Percentiles rank a stretch among this genome's conserved stretches.
Conservation (phyloP, 1,140 invertebrate species). For the Chymomyza costata region DNA sequence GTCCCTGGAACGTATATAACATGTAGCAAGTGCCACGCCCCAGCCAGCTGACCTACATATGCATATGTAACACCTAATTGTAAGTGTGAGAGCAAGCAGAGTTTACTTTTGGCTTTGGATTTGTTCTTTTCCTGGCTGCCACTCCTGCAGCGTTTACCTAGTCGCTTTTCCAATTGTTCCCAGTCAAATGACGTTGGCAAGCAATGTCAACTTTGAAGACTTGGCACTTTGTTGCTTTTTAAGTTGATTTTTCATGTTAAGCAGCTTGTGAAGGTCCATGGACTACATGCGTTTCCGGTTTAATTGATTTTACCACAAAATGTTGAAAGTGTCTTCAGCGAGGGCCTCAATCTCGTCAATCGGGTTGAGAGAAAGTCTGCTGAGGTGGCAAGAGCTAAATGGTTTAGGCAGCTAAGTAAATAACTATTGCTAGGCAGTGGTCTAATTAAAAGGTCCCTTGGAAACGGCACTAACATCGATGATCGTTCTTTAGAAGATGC, state of each 20-base stretch:
- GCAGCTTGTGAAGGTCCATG: conserved; percentile 44
- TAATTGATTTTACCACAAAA: conserved; percentile 71
- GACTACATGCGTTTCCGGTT: conserved; percentile 66
- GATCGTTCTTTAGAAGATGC: too few relatives aligned
- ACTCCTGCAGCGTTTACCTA: too few relatives aligned
- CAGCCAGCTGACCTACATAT: conserved; percentile 54
- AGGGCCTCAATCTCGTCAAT: too few relatives aligned
- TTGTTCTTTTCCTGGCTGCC: neutral
- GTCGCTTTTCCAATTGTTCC: conserved; percentile 31
- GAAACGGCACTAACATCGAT: too few relatives aligned
- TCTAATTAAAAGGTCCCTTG: too few relatives aligned
- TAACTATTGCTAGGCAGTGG: too few relatives aligned
- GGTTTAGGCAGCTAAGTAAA: too few relatives aligned
- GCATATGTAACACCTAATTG: conserved; percentile 53
- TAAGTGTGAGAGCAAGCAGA: neutral
- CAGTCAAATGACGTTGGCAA: conserved; percentile 10
- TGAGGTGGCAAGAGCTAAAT: too few relatives aligned
- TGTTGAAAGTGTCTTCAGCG: conserved; percentile 67
- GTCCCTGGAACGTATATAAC: too few relatives aligned
- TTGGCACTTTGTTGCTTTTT: conserved; percentile 59
- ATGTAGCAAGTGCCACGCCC: conserved; percentile 26
- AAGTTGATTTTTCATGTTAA: conserved; percentile 65
- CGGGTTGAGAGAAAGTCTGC: too few relatives aligned
- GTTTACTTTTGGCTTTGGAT: too few relatives aligned
- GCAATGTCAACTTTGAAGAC: conserved; percentile 18